These are phyloP conservation scores for Clinocottus analis DNA, from an alignment of 2,113 vertebrate species.

Conservation along the genomic window DNA sequence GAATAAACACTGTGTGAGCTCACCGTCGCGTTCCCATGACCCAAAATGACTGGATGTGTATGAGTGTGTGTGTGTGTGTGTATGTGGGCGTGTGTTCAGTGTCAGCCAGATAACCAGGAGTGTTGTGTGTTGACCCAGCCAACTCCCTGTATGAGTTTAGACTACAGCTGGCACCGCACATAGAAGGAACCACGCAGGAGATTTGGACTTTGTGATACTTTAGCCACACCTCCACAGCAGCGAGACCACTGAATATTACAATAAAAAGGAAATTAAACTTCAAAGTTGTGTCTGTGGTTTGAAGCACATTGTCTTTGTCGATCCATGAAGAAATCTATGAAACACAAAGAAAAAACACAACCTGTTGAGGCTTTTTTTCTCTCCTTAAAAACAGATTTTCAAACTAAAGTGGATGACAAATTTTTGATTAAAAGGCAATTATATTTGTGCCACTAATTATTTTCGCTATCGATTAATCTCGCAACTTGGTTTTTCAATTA, in stretches of 20 bases:
- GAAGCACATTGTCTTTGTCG: not conserved
- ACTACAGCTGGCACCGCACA: conserved; percentile 38
- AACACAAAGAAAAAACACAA: not conserved
- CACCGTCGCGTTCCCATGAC: conserved; percentile 79
- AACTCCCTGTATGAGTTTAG: conserved; percentile 53
- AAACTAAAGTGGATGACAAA: not conserved
- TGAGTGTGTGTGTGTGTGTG: conserved; percentile 35
- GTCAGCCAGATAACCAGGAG: conserved; percentile 67
- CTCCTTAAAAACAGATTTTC: not conserved
- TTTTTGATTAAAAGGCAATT: not conserved
- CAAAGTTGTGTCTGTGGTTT: not conserved
- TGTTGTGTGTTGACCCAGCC: conserved; percentile 51
- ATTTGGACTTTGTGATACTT: not conserved
- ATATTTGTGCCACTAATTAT: not conserved
- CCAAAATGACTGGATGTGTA: conserved; percentile 68
- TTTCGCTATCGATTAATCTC: not conserved
- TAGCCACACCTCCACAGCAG: conserved; percentile 4
- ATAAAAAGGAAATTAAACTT: not conserved
- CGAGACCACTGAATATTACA: not conserved
- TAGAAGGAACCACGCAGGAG: not conserved
- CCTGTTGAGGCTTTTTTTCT: not conserved
- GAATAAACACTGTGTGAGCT: conserved; percentile 76
- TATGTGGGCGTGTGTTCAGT: conserved; percentile 44
- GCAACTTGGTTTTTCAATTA: too few species aligned
- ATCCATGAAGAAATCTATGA: not conserved